phyloP scores from a whole-genome alignment of 2,888 invertebrate species.

The Leucophenga montana region DNA sequence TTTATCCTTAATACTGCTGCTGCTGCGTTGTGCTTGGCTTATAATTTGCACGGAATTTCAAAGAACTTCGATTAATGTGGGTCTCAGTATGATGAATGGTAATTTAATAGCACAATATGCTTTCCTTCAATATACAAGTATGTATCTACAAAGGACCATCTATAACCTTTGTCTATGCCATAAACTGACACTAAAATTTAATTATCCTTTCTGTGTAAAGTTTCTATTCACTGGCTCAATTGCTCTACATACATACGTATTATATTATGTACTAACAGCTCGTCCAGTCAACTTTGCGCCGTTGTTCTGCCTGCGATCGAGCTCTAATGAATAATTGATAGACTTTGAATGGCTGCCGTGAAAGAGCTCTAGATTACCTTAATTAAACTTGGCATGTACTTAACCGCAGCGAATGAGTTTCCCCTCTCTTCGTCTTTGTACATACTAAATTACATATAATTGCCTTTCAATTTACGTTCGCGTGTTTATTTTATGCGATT shows the following conservation, averaged over 20 bases:
- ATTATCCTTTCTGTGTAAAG: too few species aligned
- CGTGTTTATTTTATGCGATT: constrained; percentile 40
- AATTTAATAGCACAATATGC: too few species aligned
- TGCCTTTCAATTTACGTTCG: constrained; percentile 62
- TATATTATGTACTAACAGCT: not conserved
- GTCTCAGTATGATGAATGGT: too few species aligned
- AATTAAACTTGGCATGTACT: constrained; percentile 57
- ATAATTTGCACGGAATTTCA: constrained; percentile 17
- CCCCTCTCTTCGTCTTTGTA: constrained; percentile 36
- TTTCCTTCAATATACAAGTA: too few species aligned
- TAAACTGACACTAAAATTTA: too few species aligned
- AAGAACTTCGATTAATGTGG: constrained; percentile 1
- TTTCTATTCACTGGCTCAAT: too few species aligned
- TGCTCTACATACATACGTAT: not conserved
- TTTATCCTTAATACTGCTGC: not conserved
- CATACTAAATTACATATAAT: constrained; percentile 59
- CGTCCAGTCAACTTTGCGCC: constrained; percentile 7
- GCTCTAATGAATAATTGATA: constrained; percentile 21
- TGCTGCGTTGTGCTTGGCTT: not conserved
- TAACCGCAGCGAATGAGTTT: constrained; percentile 38
- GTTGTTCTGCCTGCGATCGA: constrained; percentile 1
- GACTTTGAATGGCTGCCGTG: not conserved
- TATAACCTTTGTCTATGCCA: too few species aligned
- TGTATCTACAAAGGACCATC: too few species aligned
- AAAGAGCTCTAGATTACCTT: constrained; percentile 21